Percentiles rank a stretch among this genome's conserved stretches.
Evolutionary conservation across 1,140 invertebrate species (phyloP).

Genomic region (Portunus trituberculatus): DNA sequence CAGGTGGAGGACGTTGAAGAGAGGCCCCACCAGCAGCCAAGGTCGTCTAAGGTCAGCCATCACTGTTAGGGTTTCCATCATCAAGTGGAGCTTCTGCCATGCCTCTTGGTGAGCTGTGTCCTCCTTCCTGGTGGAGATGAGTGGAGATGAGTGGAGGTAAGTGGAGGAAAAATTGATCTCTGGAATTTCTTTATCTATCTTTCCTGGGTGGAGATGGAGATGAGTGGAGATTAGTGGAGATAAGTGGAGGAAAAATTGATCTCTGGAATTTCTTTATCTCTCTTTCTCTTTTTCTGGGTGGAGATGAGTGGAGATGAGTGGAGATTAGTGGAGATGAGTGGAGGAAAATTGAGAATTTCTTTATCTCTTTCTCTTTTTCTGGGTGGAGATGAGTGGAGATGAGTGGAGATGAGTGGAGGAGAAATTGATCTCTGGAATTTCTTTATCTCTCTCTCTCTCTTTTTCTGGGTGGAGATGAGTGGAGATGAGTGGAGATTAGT

Average conservation of each 20-base stretch:
- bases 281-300: no score
- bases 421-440: no score
- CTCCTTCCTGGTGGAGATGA: slow-evolving; percentile 46
- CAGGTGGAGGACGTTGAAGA: slow-evolving; percentile 46
- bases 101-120: background rate
- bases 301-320: no score
- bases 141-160: background rate
- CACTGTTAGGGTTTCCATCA: slow-evolving; percentile 65
- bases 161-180: background rate
- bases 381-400: no score
- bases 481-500: background rate
- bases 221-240: background rate
- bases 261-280: background rate
- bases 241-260: background rate
- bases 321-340: no score
- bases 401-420: no score
- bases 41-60: slow-evolving; percentile 52
- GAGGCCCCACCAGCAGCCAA: slow-evolving; percentile 47
- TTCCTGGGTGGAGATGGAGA: slow-evolving; percentile 46
- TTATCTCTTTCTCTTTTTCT: no score
- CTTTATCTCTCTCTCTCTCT: no score
- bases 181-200: background rate
- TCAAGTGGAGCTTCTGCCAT: slow-evolving; percentile 58
- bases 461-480: background rate
- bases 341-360: no score